Conservation (phyloP, 2,888 invertebrate genomes). For the Tholera decimalis region DNA sequence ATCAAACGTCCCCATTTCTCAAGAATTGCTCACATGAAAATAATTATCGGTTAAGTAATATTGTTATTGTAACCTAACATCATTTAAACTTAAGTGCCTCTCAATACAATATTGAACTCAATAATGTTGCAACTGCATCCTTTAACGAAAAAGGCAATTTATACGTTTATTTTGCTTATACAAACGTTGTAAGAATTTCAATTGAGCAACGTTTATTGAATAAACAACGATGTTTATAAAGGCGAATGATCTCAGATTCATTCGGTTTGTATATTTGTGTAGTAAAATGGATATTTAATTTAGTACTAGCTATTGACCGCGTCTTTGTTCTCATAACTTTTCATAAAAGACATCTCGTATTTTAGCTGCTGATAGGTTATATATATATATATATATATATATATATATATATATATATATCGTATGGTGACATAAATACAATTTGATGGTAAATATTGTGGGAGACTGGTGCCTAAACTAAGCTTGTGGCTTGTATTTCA, state of each 20-base stretch:
- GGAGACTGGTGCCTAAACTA: too few species aligned
- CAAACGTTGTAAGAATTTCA: constrained; percentile 34
- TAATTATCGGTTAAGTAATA: background rate
- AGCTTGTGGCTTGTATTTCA: too few species aligned
- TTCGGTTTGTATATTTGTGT: constrained; percentile 4
- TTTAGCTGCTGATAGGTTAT: too few species aligned
- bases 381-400: too few species aligned
- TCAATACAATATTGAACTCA: constrained; percentile 24
- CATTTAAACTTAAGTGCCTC: background rate
- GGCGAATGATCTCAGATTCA: constrained; percentile 24
- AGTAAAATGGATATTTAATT: background rate
- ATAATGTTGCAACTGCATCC: constrained; percentile 41
- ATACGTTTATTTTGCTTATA: constrained; percentile 51
- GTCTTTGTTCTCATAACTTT: too few species aligned
- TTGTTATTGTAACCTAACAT: background rate
- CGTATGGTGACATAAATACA: too few species aligned
- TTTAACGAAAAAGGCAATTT: constrained; percentile 51
- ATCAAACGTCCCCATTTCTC: background rate
- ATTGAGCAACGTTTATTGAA: constrained; percentile 47
- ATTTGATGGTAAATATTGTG: too few species aligned
- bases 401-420: too few species aligned
- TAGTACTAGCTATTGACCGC: too few species aligned
- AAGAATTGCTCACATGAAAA: background rate
- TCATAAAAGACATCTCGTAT: too few species aligned
- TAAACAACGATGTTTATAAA: constrained; percentile 11